Evolutionary conservation across 2,113 vertebrate species (phyloP).

Genomic region (Microcebus murinus): DNA sequence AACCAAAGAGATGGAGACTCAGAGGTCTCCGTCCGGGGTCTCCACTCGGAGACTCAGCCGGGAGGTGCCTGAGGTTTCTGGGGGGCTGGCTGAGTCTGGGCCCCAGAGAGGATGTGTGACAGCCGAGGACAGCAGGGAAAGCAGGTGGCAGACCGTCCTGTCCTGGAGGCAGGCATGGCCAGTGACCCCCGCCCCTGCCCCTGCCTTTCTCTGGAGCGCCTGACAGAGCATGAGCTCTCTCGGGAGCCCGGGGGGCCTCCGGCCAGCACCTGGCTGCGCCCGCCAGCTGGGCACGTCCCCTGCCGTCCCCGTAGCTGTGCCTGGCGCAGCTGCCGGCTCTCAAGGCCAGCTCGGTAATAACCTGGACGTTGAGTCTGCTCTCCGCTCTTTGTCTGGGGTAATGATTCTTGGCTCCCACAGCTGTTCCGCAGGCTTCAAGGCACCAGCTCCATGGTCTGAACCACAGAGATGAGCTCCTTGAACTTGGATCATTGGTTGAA

Average conservation of each 20-base stretch:
- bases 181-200: not conserved
- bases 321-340: not conserved
- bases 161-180: not conserved
- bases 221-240: not conserved
- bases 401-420: slow-evolving; percentile 80
- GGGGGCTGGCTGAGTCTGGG: not conserved
- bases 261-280: not conserved
- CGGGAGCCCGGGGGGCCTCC: not conserved
- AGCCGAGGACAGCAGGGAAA: not conserved
- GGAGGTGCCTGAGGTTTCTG: not conserved
- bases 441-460: slow-evolving; percentile 89
- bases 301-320: accelerated
- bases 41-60: not conserved
- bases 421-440: slow-evolving; percentile 87
- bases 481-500: slow-evolving; percentile 3
- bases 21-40: not conserved
- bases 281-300: not conserved
- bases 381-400: slow-evolving; percentile 70
- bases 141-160: not conserved
- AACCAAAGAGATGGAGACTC: not conserved
- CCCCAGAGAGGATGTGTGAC: not conserved
- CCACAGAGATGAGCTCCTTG: slow-evolving; percentile 16
- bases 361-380: slow-evolving; percentile 11
- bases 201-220: not conserved
- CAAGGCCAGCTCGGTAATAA: slow-evolving; percentile 29